A percentile compares a stretch with the other conserved stretches of the same genome.
Conservation (phyloP, 2,797 vertebrate species). For the Pampus argenteus region DNA sequence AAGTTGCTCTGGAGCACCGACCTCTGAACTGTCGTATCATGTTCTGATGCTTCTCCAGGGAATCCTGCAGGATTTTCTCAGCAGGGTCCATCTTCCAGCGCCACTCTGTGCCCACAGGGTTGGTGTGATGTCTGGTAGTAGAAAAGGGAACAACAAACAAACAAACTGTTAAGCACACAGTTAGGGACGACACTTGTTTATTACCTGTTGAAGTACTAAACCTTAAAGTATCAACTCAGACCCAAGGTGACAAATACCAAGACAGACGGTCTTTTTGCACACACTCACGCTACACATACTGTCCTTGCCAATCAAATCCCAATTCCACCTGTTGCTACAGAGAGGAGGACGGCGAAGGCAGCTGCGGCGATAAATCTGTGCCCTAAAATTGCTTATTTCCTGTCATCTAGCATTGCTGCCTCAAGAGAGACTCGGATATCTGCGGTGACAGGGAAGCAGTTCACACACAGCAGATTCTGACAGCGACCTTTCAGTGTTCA, state of each 20-base stretch:
- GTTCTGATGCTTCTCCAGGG: slow-evolving; percentile 91
- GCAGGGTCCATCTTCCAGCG: slow-evolving; percentile 96
- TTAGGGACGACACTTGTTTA: background rate
- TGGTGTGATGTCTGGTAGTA: slow-evolving; percentile 93
- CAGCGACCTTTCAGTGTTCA: slow-evolving; percentile 64
- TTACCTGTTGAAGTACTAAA: background rate
- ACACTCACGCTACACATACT: slow-evolving; percentile 6
- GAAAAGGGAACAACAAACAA: slow-evolving; percentile 6
- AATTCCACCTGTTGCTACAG: slow-evolving; percentile 49
- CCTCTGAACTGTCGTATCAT: slow-evolving; percentile 97
- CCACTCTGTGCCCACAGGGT: slow-evolving; percentile 97
- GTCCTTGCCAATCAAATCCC: slow-evolving; percentile 2
- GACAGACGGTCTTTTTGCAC: slow-evolving; percentile 34
- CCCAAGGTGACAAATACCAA: slow-evolving; percentile 7
- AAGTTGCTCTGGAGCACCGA: slow-evolving; percentile 68
- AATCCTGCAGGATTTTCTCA: slow-evolving; percentile 90
- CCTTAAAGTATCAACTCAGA: background rate
- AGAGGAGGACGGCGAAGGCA: slow-evolving; percentile 13
- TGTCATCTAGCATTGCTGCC: slow-evolving; percentile 50
- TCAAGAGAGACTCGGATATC: slow-evolving; percentile 40
- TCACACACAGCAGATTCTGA: slow-evolving; percentile 30
- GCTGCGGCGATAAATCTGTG: slow-evolving; percentile 21
- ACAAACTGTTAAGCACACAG: slow-evolving; percentile 13
- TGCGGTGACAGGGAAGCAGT: slow-evolving; percentile 50
- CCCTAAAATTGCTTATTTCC: slow-evolving; percentile 39